These are phyloP conservation scores for Platygyra sinensis DNA, from an alignment of 64 coral and sea anemone species.

Conservation along the genomic window DNA sequence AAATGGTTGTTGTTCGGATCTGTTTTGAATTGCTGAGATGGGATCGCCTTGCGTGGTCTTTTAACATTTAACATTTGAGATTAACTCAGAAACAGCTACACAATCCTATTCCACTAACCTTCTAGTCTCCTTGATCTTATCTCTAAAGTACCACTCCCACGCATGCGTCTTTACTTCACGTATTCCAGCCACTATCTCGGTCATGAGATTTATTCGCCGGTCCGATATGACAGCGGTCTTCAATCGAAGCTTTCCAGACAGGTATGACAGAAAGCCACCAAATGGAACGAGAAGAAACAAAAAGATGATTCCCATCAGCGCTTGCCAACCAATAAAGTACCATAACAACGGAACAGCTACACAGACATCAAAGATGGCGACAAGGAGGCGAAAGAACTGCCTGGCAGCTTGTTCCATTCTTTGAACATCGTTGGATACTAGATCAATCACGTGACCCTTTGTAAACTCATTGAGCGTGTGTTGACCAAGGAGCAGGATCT, in stretches of 20 bases:
- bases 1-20: too few relatives aligned
- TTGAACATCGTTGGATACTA: conserved; percentile 59
- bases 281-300: conserved; percentile 33
- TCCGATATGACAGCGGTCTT: conserved; percentile 45
- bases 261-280: not conserved
- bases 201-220: conserved; percentile 48
- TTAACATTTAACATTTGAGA: too few relatives aligned
- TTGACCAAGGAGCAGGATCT: conserved; percentile 36
- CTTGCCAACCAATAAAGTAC: conserved; percentile 63
- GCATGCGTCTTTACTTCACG: conserved; percentile 52
- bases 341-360: conserved; percentile 28
- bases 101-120: conserved; percentile 1
- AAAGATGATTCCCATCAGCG: conserved; percentile 34
- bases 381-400: conserved; percentile 39
- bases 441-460: conserved; percentile 58
- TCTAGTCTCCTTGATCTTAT: conserved; percentile 23
- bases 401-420: conserved; percentile 54
- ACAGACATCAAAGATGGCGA: conserved; percentile 46
- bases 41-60: too few relatives aligned
- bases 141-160: conserved; percentile 52
- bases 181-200: conserved; percentile 55
- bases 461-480: conserved; percentile 38
- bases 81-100: too few relatives aligned
- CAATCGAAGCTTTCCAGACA: conserved; percentile 49
- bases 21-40: too few relatives aligned